These are phyloP conservation scores for Microcebus tavaratra DNA, from an alignment of 2,113 vertebrate species.

Conservation along the genomic window DNA sequence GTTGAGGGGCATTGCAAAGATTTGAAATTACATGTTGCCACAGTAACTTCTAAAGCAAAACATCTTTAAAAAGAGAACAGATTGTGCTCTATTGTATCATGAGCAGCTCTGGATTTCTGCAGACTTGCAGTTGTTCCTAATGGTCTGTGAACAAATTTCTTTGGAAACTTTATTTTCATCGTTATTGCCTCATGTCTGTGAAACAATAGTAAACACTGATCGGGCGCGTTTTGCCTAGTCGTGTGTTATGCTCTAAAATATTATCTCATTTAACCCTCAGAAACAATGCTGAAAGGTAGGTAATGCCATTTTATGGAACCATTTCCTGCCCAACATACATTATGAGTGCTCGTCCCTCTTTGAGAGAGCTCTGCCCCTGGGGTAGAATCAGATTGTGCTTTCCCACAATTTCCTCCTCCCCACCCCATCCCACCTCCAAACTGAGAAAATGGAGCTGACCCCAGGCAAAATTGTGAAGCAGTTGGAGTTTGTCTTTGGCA, in stretches of 20 bases:
- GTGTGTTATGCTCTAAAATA: background rate
- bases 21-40: conserved; percentile 55
- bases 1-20: background rate
- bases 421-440: background rate
- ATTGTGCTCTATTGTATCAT: background rate
- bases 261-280: background rate
- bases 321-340: background rate
- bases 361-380: background rate
- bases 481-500: background rate
- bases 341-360: background rate
- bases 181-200: background rate
- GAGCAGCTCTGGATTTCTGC: background rate
- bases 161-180: background rate
- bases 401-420: background rate
- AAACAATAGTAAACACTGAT: background rate
- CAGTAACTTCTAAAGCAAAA: conserved; percentile 36
- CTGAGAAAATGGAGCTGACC: background rate
- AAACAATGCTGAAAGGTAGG: background rate
- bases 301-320: background rate
- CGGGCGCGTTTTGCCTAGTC: background rate
- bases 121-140: background rate
- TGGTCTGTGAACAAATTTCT: conserved; percentile 2
- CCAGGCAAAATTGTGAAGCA: background rate
- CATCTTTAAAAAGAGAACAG: background rate
- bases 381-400: background rate